phyloP scores from a whole-genome alignment of 2,888 invertebrate genomes.

The Cartodere bifasciata region DNA sequence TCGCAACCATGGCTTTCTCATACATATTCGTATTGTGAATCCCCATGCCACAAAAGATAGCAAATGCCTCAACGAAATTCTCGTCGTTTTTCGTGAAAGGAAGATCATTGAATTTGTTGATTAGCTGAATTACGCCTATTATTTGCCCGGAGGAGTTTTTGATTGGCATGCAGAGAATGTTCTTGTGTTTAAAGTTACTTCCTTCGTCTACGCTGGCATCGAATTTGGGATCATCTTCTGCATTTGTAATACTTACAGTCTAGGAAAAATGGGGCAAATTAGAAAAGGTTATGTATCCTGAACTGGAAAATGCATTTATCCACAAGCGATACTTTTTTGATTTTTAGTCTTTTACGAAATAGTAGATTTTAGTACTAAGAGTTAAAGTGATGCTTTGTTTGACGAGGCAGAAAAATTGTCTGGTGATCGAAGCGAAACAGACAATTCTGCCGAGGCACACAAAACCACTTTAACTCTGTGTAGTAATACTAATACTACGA shows the following conservation, averaged over 20 bases:
- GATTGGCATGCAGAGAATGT: slow-evolving; percentile 91
- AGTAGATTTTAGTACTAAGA: too few species aligned
- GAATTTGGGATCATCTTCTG: slow-evolving; percentile 78
- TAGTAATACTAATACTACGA: too few species aligned
- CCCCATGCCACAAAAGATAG: slow-evolving; percentile 95
- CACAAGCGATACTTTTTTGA: too few species aligned
- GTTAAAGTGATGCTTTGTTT: too few species aligned
- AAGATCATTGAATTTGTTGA: slow-evolving; percentile 86
- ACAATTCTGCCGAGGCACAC: too few species aligned
- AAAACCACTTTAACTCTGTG: too few species aligned
- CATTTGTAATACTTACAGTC: slow-evolving; percentile 85
- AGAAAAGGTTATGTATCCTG: too few species aligned
- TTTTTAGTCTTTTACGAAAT: too few species aligned
- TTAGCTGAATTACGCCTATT: slow-evolving; percentile 83
- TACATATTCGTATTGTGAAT: slow-evolving; percentile 97
- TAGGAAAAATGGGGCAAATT: too few species aligned
- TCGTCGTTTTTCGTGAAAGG: slow-evolving; percentile 91
- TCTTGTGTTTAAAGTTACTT: slow-evolving; percentile 72
- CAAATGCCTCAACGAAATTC: slow-evolving; percentile 93
- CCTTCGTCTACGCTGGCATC: slow-evolving; percentile 78
- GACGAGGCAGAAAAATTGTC: too few species aligned
- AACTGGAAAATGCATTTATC: too few species aligned
- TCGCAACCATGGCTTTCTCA: slow-evolving; percentile 87
- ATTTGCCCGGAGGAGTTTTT: slow-evolving; percentile 86
- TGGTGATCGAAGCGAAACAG: too few species aligned